phyloP scores from a whole-genome alignment of 1,140 invertebrate genomes.

The Drosophila tsacasi region DNA sequence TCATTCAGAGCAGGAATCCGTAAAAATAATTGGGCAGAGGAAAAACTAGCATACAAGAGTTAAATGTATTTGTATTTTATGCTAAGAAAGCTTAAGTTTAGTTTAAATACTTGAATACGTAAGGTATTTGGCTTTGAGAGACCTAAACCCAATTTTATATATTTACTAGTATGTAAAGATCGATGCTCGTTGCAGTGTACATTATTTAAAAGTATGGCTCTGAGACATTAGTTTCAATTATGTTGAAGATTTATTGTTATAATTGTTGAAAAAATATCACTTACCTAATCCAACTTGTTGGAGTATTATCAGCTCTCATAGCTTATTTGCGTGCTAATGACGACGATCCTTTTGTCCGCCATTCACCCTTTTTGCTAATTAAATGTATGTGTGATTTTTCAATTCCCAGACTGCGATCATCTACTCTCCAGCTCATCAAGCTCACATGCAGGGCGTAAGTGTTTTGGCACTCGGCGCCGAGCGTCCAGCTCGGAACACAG shows the following conservation, averaged over 20 bases:
- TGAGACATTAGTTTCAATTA: not conserved
- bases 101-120: no score
- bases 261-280: not conserved
- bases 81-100: not conserved
- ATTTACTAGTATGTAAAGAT: no score
- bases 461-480: slow-evolving; percentile 62
- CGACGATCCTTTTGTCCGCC: slow-evolving; percentile 19
- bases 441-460: slow-evolving; percentile 51
- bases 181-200: no score
- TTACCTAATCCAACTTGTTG: not conserved
- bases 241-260: not conserved
- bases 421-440: slow-evolving; percentile 45
- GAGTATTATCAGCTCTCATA: not conserved
- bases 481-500: slow-evolving; percentile 60
- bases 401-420: slow-evolving; percentile 31
- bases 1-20: not conserved
- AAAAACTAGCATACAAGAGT: no score
- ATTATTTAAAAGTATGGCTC: not conserved
- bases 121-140: not conserved
- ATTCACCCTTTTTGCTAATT: slow-evolving; percentile 33
- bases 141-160: not conserved
- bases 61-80: not conserved
- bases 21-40: not conserved
- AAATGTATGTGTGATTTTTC: slow-evolving; percentile 37
- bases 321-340: slow-evolving; percentile 39